Evolutionary conservation across 2,888 invertebrate genomes (phyloP).

Genomic region (Myopa tessellatipennis): DNA sequence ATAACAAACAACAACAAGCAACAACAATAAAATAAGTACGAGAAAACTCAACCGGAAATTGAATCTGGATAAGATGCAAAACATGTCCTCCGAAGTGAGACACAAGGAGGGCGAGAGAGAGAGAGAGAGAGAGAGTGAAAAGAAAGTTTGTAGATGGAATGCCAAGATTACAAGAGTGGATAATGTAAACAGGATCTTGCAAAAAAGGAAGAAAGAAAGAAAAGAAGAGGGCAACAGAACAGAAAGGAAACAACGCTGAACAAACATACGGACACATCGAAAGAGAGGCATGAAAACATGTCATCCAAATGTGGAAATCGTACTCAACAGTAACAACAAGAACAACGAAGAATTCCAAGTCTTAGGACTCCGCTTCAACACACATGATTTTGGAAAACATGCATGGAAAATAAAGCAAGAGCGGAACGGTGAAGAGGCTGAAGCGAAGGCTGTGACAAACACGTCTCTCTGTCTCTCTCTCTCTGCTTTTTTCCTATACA

Average conservation of each 20-base stretch:
- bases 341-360: not conserved
- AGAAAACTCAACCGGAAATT: constrained; percentile 7
- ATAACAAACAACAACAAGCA: constrained; percentile 30
- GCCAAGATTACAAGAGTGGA: not conserved
- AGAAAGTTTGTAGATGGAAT: not conserved
- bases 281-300: not conserved
- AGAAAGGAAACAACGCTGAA: not conserved
- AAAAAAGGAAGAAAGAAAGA: not conserved
- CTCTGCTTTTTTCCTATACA: not conserved
- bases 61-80: constrained; percentile 45
- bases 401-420: not conserved
- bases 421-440: not conserved
- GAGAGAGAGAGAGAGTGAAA: not conserved
- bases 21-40: constrained; percentile 12
- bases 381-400: not conserved
- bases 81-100: constrained; percentile 43
- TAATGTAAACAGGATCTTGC: not conserved
- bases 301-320: not conserved
- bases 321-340: not conserved
- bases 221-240: not conserved
- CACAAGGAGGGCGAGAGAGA: not conserved
- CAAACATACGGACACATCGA: not conserved
- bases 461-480: too few species aligned
- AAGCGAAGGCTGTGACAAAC: not conserved
- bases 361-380: not conserved